Evolutionary conservation across 2,888 invertebrate genomes (phyloP).

Genomic region (Phorcus lineatus): DNA sequence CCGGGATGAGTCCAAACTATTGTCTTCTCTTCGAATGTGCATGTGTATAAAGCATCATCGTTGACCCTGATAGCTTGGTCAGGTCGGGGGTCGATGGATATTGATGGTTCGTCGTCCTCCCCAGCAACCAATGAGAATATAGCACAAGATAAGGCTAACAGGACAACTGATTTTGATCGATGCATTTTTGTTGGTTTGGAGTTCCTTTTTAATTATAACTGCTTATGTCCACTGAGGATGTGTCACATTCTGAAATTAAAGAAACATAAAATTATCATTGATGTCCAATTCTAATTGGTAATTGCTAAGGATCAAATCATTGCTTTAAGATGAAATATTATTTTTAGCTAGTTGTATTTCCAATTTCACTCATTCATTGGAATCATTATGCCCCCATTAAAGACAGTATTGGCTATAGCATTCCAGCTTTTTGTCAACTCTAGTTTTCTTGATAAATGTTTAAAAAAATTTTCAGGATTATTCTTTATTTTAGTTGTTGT

Average conservation of each 20-base stretch:
- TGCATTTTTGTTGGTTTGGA: constrained; percentile 23
- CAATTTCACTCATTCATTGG: too few species aligned
- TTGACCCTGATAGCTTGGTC: constrained; percentile 28
- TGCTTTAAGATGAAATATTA: too few species aligned
- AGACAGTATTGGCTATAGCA: too few species aligned
- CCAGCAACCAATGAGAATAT: constrained; percentile 36
- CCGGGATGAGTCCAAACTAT: constrained; percentile 35
- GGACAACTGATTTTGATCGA: background rate
- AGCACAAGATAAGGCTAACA: constrained; percentile 17
- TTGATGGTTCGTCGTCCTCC: constrained; percentile 19
- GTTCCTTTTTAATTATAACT: background rate
- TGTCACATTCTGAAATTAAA: background rate
- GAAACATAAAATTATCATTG: background rate
- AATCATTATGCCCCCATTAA: too few species aligned
- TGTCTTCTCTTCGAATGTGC: constrained; percentile 20
- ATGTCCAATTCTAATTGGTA: background rate
- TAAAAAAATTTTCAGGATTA: too few species aligned
- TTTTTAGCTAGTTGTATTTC: too few species aligned
- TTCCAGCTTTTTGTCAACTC: too few species aligned
- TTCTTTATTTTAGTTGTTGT: too few species aligned
- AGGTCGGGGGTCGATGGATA: constrained; percentile 27
- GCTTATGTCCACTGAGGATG: background rate
- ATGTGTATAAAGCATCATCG: constrained; percentile 29
- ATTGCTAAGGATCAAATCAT: too few species aligned
- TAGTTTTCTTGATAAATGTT: too few species aligned